These are phyloP conservation scores for Epistrophe grossulariae DNA, from an alignment of 2,888 invertebrate genomes.

Conservation along the genomic window DNA sequence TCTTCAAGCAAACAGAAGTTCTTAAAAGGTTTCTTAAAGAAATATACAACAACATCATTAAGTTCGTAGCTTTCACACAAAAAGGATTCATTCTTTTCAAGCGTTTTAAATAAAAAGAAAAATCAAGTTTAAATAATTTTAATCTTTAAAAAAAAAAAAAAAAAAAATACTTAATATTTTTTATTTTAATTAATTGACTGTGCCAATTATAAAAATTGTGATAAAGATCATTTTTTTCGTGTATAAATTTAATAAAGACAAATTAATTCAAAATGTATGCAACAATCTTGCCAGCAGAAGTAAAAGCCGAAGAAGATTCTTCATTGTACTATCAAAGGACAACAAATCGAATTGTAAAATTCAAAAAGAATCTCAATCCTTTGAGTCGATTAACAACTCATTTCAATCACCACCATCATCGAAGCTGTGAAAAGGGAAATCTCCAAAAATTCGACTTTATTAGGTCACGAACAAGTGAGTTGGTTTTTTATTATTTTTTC, in stretches of 20 bases:
- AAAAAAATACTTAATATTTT: not conserved
- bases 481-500: not conserved
- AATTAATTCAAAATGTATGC: slow-evolving; percentile 44
- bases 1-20: slow-evolving; percentile 38
- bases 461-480: slow-evolving; percentile 67
- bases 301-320: not conserved
- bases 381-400: not conserved
- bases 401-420: not conserved
- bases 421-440: slow-evolving; percentile 33
- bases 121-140: not conserved
- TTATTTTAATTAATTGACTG: not conserved
- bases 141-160: not conserved
- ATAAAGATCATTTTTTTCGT: not conserved
- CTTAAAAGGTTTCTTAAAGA: slow-evolving; percentile 34
- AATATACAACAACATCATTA: slow-evolving; percentile 34
- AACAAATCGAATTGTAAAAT: slow-evolving; percentile 39
- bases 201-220: not conserved
- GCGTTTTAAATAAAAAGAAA: not conserved
- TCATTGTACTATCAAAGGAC: slow-evolving; percentile 53
- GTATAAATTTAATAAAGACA: slow-evolving; percentile 11
- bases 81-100: slow-evolving; percentile 20
- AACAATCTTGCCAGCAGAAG: slow-evolving; percentile 55
- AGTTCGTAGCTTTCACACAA: slow-evolving; percentile 22
- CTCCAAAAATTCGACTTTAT: slow-evolving; percentile 25
- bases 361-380: too few species aligned